Percentiles rank a stretch among this genome's conserved stretches.
phyloP scores from a whole-genome alignment of 2,113 vertebrate genomes.

The Oryzias woworae region DNA sequence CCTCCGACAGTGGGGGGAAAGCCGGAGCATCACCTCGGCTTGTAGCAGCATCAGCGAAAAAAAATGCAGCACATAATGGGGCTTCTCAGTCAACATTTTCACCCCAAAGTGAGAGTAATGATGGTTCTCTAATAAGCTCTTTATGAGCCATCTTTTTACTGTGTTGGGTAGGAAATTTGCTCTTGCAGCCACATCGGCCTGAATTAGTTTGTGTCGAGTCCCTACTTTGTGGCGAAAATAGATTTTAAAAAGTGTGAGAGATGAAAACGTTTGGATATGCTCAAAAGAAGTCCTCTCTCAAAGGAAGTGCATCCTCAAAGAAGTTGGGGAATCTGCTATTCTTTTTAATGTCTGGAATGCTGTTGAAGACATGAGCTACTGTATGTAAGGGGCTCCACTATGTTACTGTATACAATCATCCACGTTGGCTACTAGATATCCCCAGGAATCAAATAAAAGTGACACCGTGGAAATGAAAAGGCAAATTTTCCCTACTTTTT shows the following conservation, averaged over 20 bases:
- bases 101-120: constrained; percentile 68
- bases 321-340: constrained; percentile 78
- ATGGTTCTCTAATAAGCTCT: constrained; percentile 65
- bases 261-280: constrained; percentile 79
- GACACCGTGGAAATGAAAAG: constrained; percentile 29
- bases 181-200: constrained; percentile 51
- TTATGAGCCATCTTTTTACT: constrained; percentile 67
- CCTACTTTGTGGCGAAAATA: constrained; percentile 65
- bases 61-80: constrained; percentile 54
- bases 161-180: constrained; percentile 52
- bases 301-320: constrained; percentile 79
- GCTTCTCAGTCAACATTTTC: constrained; percentile 64
- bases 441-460: constrained; percentile 50
- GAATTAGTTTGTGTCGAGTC: constrained; percentile 72
- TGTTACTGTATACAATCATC: constrained; percentile 62
- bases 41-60: constrained; percentile 67
- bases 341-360: constrained; percentile 80
- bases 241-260: constrained; percentile 66
- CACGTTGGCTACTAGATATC: constrained; percentile 47
- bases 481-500: constrained; percentile 12
- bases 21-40: constrained; percentile 61
- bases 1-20: constrained; percentile 50
- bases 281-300: constrained; percentile 80
- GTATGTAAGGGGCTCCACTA: constrained; percentile 63
- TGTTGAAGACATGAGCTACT: constrained; percentile 71